Evolutionary conservation across 2,797 vertebrate species (phyloP).

Genomic region (Argentina silus): DNA sequence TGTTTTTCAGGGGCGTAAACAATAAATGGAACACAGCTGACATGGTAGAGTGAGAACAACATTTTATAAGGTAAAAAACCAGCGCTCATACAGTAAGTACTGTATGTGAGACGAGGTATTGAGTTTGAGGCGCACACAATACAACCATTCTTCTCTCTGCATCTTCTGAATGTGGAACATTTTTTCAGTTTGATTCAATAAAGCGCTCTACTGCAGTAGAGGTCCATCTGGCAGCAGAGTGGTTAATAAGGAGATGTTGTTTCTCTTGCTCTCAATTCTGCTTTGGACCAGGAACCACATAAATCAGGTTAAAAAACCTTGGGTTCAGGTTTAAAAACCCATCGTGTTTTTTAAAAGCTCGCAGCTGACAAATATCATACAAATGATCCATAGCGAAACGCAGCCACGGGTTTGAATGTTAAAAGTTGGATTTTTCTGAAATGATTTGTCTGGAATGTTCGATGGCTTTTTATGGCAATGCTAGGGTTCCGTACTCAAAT

Average conservation of each 20-base stretch:
- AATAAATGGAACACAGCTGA: slow-evolving; percentile 34
- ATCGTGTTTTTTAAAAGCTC: slow-evolving; percentile 34
- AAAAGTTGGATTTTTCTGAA: slow-evolving; percentile 1
- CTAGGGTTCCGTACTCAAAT: background rate
- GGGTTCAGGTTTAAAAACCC: background rate
- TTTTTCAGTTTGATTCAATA: slow-evolving; percentile 30
- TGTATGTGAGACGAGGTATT: slow-evolving; percentile 7
- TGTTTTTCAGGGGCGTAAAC: slow-evolving; percentile 12
- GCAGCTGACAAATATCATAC: slow-evolving; percentile 40
- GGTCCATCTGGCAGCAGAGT: slow-evolving; percentile 24
- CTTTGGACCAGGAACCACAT: slow-evolving; percentile 31
- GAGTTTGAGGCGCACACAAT: slow-evolving; percentile 2
- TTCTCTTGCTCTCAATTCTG: background rate
- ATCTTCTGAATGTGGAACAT: slow-evolving; percentile 25
- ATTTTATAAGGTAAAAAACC: background rate
- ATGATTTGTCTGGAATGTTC: slow-evolving; percentile 2
- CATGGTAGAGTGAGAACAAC: slow-evolving; percentile 19
- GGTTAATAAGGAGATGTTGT: slow-evolving; percentile 27
- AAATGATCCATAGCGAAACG: slow-evolving; percentile 35
- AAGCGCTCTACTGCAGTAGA: slow-evolving; percentile 11
- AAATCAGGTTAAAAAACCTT: slow-evolving; percentile 34
- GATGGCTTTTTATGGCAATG: background rate
- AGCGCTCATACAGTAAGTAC: background rate
- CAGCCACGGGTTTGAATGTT: slow-evolving; percentile 24
- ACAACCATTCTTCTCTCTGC: slow-evolving; percentile 26